These are phyloP conservation scores for Drosophila mulleri DNA, from an alignment of 2,888 invertebrate species.

Conservation along the genomic window DNA sequence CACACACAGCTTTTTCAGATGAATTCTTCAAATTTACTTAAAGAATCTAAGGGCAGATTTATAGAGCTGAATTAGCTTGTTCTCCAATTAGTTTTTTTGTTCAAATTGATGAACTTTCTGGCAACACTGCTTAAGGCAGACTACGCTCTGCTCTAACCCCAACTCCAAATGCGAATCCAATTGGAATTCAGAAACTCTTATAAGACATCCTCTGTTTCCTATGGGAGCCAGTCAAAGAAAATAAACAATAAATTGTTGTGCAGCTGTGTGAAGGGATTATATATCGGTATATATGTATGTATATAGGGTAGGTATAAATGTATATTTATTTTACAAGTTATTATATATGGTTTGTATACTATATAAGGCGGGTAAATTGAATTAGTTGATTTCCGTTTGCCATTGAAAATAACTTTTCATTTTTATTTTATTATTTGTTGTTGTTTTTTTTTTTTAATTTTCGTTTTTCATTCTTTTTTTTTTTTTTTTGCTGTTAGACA, in stretches of 20 bases:
- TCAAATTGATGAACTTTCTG: background rate
- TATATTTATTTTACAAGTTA: slow-evolving; percentile 23
- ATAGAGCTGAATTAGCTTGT: too few species aligned
- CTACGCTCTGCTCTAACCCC: background rate
- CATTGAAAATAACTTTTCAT: slow-evolving; percentile 66
- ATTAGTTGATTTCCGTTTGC: slow-evolving; percentile 74
- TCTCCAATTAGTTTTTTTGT: too few species aligned
- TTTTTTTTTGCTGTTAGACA: slow-evolving; percentile 70
- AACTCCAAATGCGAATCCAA: background rate
- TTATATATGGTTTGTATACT: slow-evolving; percentile 8
- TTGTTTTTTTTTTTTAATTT: slow-evolving; percentile 26
- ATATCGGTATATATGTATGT: background rate
- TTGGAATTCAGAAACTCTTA: background rate
- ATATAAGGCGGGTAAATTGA: slow-evolving; percentile 30
- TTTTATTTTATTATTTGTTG: slow-evolving; percentile 29
- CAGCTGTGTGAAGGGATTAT: slow-evolving; percentile 12
- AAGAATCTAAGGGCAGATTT: too few species aligned
- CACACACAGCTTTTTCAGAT: background rate
- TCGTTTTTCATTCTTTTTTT: slow-evolving; percentile 38
- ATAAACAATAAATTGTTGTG: background rate
- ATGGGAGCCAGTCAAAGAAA: background rate
- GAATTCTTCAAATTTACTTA: too few species aligned
- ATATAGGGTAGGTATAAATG: background rate
- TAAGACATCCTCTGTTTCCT: background rate
- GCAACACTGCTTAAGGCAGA: background rate